Base-by-base conservation (phyloP, 2,113 vertebrate genomes). In the Clarias macrocephalus region DNA sequence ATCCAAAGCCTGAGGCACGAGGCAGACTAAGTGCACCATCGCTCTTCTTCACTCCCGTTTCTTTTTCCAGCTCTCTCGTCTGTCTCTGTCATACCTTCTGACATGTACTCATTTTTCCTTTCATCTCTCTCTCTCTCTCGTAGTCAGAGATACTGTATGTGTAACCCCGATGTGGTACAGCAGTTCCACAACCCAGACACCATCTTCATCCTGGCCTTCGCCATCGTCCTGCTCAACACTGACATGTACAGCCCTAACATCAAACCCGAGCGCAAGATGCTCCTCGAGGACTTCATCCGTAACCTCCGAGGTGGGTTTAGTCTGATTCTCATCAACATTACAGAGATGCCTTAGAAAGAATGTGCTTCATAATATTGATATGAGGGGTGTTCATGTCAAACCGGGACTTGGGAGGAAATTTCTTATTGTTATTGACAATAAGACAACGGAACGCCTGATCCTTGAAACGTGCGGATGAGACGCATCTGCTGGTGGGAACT, bases 231-330 rank as follows among this genome's bases (percentile, higher is more conserved):
- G 8, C 98, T 99, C 93, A 99, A 99, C 94, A 99, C 98, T 0
- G 98, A 99, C 93, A 99, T 99, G 98, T 99, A 99, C 93, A 99
- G 98, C 18, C 98, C 98, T 86, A 99, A 99, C 94, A 99, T 99
- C 91, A 99, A 99, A 92, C 98, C 98, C 0, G 98, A 99, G 92
- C 96, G 98, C 88, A 99, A 99, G 95, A 99, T 99, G 98, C 97
- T 97, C 95, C 96, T 99, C 9, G 98, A 99, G 86, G 98, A 99
- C 92, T 99, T 99, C 88, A 99, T 99, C 90, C 97, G 98, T 85
- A 99, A 99, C 92, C 95, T 99, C 15, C 94, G 98, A 95, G 98
- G 98, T 99, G 76, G 95, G 23, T 60, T 60, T 23, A 19, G 0
- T 30, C 33, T 33, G 7, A 28, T 79, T 80, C n/a, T 79, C n/a